Evolutionary conservation across 2,888 invertebrate species (phyloP), one percentile per base, ranked within the genome.

Genomic region (Pterostichus madidus): DNA sequence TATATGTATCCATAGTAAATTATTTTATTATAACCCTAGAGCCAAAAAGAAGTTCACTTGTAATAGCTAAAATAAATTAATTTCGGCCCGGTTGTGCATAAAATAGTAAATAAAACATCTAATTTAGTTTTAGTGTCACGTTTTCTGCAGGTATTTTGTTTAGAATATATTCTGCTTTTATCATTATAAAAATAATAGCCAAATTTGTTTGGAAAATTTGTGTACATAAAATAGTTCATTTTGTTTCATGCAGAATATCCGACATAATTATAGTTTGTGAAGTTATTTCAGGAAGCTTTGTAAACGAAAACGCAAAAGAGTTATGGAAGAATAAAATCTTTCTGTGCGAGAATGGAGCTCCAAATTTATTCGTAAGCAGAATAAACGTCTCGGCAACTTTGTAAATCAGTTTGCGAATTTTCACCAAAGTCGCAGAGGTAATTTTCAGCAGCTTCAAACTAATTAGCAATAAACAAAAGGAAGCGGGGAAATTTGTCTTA

Each of bases 391-490:
- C 24, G 24, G 59, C 31, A 59, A 59, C 59, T 59, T 59, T 52
- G 76, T 53, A 76, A 76, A 76, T 53, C 52, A 76, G 52, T 76
- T 52, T 76, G 52, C 52, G 52, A 76, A 76, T 76, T 53, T 52
- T 39, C 71, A 71, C 71, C 71, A 71, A 24, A 71, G 49, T 49
- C 44, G 46, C 71, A 46, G 49, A 71, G 53, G 76, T 76, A 52
- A 76, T 52, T 76, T 76, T 76, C 76, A 15, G 32, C 46, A 10
- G 32, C 53, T 46, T 32, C 17, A 13, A 49, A 76, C 76, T 49
- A 76, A 76, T 76, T 49, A 76, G 31, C 76, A 76, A 76, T 76
- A 76, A 52, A 76, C 76, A 76, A 76, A 53, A 52, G 52, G 35
- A 76, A 76, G 59, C 76, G 11, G n/a, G 13, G 52, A 32, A 76